phyloP scores from a whole-genome alignment of 2,113 vertebrate species.

The Romanogobio albipinnatus region DNA sequence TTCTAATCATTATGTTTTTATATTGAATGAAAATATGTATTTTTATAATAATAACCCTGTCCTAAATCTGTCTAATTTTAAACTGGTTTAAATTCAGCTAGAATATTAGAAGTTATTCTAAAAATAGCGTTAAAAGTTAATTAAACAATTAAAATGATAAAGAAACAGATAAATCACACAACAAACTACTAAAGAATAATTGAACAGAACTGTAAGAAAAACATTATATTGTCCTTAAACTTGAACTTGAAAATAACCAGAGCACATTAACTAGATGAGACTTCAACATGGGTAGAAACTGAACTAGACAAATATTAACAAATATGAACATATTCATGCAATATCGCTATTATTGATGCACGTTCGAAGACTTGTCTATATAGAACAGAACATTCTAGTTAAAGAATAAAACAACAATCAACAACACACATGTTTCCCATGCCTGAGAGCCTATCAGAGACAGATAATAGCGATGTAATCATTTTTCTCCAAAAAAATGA shows the following conservation, averaged over 20 bases:
- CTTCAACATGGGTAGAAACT: neutral
- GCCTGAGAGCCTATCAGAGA: neutral
- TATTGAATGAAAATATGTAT: neutral
- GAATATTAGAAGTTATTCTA: neutral
- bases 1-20: no score
- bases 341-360: neutral
- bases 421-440: neutral
- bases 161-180: neutral
- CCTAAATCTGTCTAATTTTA: neutral
- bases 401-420: neutral
- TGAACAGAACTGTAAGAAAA: neutral
- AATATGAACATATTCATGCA: neutral
- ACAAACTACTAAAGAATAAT: neutral
- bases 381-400: neutral
- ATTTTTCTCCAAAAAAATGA: neutral
- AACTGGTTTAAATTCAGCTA: neutral
- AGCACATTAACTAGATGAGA: neutral
- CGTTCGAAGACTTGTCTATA: neutral
- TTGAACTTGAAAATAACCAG: neutral
- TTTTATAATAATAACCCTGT: neutral
- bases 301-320: neutral
- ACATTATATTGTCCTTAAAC: neutral
- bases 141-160: neutral
- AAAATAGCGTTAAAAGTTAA: neutral
- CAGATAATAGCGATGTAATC: neutral